Evolutionary conservation across 2,113 vertebrate species (phyloP).

Genomic region (Myodes glareolus): DNA sequence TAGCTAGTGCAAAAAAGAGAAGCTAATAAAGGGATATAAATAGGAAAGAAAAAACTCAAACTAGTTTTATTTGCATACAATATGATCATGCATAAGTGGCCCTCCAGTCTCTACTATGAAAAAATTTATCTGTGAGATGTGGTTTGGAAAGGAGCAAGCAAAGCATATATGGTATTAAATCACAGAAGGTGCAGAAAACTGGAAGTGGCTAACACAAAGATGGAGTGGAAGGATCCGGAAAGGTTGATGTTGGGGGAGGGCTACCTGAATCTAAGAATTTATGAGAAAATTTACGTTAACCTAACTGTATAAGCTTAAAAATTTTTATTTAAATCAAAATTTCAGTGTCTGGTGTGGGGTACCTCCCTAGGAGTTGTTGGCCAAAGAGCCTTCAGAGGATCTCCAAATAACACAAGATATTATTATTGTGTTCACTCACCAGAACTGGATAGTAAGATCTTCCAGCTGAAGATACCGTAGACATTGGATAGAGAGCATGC

Average conservation of each 20-base stretch:
- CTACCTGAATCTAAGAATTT: neutral
- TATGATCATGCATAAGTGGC: neutral
- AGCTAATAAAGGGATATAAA: neutral
- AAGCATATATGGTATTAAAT: neutral
- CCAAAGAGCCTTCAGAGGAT: neutral
- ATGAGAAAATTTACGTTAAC: neutral
- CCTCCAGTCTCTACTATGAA: neutral
- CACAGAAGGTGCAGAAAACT: rapidly evolving
- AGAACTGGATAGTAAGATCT: neutral
- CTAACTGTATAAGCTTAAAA: neutral
- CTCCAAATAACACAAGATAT: neutral
- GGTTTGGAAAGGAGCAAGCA: neutral
- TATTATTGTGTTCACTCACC: neutral
- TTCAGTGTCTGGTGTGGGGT: too few species aligned
- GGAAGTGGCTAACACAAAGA: neutral
- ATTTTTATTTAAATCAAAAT: neutral
- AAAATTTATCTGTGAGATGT: neutral
- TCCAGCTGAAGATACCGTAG: too few species aligned
- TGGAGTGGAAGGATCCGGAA: too few species aligned
- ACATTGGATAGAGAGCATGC: neutral
- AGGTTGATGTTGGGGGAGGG: neutral
- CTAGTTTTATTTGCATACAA: neutral
- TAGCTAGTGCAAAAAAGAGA: neutral
- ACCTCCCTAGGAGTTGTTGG: neutral
- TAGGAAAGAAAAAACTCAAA: neutral